Evolutionary conservation across 35 echinoderm and acorn worm genomes (phyloP).

Genomic region (Heliocidaris tuberculata): DNA sequence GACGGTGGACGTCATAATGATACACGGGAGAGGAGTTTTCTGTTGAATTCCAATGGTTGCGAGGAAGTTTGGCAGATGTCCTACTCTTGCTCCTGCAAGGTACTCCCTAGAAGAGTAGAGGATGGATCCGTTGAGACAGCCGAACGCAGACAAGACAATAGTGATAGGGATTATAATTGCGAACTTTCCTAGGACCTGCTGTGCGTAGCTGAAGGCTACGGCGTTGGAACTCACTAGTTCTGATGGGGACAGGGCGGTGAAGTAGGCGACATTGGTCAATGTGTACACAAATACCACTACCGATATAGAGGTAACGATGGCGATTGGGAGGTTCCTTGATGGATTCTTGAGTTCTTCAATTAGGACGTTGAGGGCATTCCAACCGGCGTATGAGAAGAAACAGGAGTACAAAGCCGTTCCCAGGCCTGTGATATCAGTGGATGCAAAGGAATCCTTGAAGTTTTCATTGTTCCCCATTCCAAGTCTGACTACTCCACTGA

Average conservation of each 20-base stretch:
- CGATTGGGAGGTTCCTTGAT: conserved; percentile 68
- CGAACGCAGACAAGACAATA: conserved; percentile 33
- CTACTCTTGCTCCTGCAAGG: not conserved
- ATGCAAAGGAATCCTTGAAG: conserved; percentile 53
- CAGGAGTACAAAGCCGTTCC: conserved; percentile 60
- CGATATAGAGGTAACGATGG: conserved; percentile 52
- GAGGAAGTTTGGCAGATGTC: not conserved
- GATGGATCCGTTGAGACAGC: not conserved
- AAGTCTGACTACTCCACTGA: conserved; percentile 35
- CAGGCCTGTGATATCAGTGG: conserved; percentile 47
- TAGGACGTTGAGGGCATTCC: conserved; percentile 12
- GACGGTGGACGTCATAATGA: not conserved
- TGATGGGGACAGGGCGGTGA: conserved; percentile 58
- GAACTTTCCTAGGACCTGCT: conserved; percentile 19
- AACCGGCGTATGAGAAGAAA: conserved; percentile 63
- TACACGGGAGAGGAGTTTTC: not conserved
- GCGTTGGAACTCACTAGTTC: conserved; percentile 65
- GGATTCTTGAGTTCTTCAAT: conserved; percentile 16
- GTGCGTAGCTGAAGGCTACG: conserved; percentile 43
- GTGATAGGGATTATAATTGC: conserved; percentile 43
- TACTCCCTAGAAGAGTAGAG: not conserved
- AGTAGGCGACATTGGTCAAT: conserved; percentile 68
- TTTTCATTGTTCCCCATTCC: conserved; percentile 51
- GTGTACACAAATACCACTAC: conserved; percentile 55
- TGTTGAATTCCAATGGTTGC: not conserved